phyloP scores from a whole-genome alignment of 2,797 vertebrate genomes.

The Megalops cyprinoides region DNA sequence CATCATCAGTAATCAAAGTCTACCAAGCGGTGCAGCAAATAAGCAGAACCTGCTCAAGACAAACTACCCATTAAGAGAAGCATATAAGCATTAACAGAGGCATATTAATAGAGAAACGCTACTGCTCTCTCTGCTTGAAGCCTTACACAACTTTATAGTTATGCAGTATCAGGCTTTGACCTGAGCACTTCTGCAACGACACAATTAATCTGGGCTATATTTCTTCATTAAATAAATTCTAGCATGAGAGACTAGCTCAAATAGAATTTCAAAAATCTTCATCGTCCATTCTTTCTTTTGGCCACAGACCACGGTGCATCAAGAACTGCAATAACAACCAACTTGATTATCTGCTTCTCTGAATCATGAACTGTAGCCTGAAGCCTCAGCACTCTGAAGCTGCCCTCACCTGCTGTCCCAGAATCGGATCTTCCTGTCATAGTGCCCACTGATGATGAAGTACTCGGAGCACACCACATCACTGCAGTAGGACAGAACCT shows the following conservation, averaged over 20 bases:
- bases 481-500: conserved; percentile 80
- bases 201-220: background rate
- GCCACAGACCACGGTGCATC: background rate
- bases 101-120: no score
- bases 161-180: background rate
- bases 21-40: no score
- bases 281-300: background rate
- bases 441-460: conserved; percentile 82
- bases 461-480: conserved; percentile 83
- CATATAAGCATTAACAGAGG: no score
- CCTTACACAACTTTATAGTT: no score
- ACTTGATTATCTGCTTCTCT: background rate
- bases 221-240: background rate
- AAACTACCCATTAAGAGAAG: no score
- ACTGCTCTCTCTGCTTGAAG: no score
- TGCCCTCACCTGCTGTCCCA: conserved; percentile 84
- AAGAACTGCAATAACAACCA: no score
- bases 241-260: background rate
- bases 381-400: no score
- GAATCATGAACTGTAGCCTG: background rate
- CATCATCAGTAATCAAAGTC: background rate
- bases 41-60: no score
- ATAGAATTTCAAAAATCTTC: background rate
- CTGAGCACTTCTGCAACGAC: background rate
- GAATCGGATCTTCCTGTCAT: conserved; percentile 82